Conservation (phyloP, 2,797 vertebrate genomes). For the Furcifer pardalis region DNA sequence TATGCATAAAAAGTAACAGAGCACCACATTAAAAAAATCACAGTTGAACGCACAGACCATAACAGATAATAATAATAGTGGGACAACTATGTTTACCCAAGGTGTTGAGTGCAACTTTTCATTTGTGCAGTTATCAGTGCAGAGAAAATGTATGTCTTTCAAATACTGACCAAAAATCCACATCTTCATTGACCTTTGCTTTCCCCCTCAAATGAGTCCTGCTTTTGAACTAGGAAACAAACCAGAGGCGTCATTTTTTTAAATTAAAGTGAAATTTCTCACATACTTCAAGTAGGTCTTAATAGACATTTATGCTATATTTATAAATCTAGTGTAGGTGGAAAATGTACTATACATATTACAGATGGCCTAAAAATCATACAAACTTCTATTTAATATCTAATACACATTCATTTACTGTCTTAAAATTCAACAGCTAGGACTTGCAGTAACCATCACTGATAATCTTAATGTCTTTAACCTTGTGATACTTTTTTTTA, state of each 20-base stretch:
- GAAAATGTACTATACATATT: slow-evolving; percentile 36
- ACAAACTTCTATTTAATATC: slow-evolving; percentile 30
- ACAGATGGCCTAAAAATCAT: slow-evolving; percentile 31
- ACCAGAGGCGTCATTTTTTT: slow-evolving; percentile 12
- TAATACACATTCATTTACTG: not conserved
- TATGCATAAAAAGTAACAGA: slow-evolving; percentile 56
- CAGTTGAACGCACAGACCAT: slow-evolving; percentile 57
- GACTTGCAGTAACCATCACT: slow-evolving; percentile 22
- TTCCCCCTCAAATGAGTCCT: slow-evolving; percentile 24
- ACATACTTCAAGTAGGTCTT: not conserved
- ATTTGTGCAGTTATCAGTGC: slow-evolving; percentile 45
- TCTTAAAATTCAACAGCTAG: slow-evolving; percentile 15
- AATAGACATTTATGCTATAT: not conserved
- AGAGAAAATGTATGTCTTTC: slow-evolving; percentile 34
- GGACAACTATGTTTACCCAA: slow-evolving; percentile 50
- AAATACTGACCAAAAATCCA: slow-evolving; percentile 28
- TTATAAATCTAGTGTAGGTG: not conserved
- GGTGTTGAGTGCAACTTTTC: slow-evolving; percentile 45
- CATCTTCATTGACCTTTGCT: slow-evolving; percentile 20
- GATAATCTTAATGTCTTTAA: not conserved
- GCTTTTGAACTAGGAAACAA: slow-evolving; percentile 12
- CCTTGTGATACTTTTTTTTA: not conserved
- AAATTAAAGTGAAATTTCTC: not conserved
- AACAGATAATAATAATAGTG: slow-evolving; percentile 48
- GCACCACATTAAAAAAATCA: slow-evolving; percentile 64